Conservation (phyloP, 53 echinoderm and acorn worm species). For the Zoroaster sp. region DNA sequence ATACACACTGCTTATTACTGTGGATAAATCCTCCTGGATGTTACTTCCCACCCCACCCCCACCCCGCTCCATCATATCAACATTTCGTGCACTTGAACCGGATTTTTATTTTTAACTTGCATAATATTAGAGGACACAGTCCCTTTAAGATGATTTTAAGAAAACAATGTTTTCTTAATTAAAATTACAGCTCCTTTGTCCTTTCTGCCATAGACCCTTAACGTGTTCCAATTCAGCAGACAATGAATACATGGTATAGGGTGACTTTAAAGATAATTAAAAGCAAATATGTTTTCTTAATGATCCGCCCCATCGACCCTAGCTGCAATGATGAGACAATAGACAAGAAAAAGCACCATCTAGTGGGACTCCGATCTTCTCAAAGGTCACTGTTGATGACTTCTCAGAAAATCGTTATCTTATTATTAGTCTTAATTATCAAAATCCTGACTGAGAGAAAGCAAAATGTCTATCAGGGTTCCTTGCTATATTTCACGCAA, state of each 20-base stretch:
- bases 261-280: background rate
- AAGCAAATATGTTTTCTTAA: conserved; percentile 27
- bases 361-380: background rate
- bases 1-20: no score
- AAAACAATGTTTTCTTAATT: no score
- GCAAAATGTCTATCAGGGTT: background rate
- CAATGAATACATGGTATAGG: no score
- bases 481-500: background rate
- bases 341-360: background rate
- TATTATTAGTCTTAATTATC: background rate
- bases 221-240: no score
- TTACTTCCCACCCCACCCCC: no score
- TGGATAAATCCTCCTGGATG: no score
- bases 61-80: no score
- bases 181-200: no score
- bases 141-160: background rate
- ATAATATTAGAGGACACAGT: background rate
- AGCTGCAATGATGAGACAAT: background rate
- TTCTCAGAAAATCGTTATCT: background rate
- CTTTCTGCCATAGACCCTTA: no score
- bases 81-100: no score
- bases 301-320: background rate
- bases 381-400: conserved; percentile 20
- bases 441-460: background rate
- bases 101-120: no score